Percentiles rank a stretch among this genome's conserved stretches.
These are phyloP conservation scores for Epizoanthus fatuus DNA, from an alignment of 92 coral and sea anemone genomes.

Conservation along the genomic window DNA sequence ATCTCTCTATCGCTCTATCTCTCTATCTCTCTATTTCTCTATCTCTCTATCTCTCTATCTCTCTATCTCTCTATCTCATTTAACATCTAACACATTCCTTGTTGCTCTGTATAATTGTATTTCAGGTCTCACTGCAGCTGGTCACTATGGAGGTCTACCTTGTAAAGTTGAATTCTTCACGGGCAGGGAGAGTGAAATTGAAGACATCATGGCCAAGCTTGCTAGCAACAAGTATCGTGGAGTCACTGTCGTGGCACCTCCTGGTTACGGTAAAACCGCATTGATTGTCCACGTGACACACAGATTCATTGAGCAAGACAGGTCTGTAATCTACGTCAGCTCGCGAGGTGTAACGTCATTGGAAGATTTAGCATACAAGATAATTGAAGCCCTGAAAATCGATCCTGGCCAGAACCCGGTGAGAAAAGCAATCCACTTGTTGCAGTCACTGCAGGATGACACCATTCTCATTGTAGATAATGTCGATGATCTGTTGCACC, in stretches of 20 bases:
- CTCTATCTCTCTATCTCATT: too few species aligned
- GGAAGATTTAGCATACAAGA: slow-evolving; percentile 51
- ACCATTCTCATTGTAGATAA: slow-evolving; percentile 40
- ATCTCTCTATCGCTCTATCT: too few species aligned
- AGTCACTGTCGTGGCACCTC: slow-evolving; percentile 15
- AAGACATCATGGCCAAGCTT: not conserved
- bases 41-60: too few species aligned
- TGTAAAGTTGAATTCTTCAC: not conserved
- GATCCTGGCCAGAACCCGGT: slow-evolving; percentile 44
- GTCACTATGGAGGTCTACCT: not conserved
- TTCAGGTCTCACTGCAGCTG: too few species aligned
- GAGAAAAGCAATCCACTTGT: slow-evolving; percentile 13
- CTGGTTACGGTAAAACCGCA: slow-evolving; percentile 69
- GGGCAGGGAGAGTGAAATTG: not conserved
- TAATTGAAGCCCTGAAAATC: slow-evolving; percentile 36
- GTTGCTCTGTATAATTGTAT: too few species aligned
- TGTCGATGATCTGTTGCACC: slow-evolving; percentile 44
- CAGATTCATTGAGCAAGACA: slow-evolving; percentile 20
- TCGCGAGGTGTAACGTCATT: slow-evolving; percentile 43
- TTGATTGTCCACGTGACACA: slow-evolving; percentile 56
- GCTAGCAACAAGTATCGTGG: not conserved
- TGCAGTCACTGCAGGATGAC: slow-evolving; percentile 24
- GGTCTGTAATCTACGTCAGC: slow-evolving; percentile 50
- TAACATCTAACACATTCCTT: too few species aligned
- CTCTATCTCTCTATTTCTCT: too few species aligned